Evolutionary conservation across 2,888 invertebrate genomes (phyloP).

Genomic region (Temnothorax unifasciatus): DNA sequence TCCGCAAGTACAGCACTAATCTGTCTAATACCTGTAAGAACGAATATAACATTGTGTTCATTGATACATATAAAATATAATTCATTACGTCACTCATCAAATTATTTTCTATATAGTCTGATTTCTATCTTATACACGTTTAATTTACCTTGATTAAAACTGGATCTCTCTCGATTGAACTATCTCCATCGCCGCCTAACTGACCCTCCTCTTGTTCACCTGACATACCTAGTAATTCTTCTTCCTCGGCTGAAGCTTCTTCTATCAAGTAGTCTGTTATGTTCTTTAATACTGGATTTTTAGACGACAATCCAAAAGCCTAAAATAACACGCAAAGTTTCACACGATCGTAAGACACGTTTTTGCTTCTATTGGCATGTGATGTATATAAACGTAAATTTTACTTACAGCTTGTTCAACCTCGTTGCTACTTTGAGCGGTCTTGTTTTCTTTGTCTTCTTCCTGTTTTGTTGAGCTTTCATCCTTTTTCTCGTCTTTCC

Average conservation of each 20-base stretch:
- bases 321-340: constrained; percentile 69
- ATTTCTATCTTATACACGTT: background rate
- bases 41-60: background rate
- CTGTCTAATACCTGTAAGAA: constrained; percentile 89
- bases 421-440: constrained; percentile 76
- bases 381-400: background rate
- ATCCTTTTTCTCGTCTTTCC: constrained; percentile 88
- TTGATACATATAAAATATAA: constrained; percentile 24
- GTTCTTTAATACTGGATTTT: constrained; percentile 97
- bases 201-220: constrained; percentile 87
- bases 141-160: constrained; percentile 89
- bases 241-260: constrained; percentile 99
- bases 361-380: background rate
- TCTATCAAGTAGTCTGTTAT: constrained; percentile 99
- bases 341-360: background rate
- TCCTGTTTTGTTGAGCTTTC: constrained; percentile 75
- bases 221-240: constrained; percentile 93
- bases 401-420: constrained; percentile 81
- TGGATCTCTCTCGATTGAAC: constrained; percentile 91
- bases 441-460: constrained; percentile 77
- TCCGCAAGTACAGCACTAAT: constrained; percentile 96
- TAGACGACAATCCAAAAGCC: constrained; percentile 91
- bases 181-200: constrained; percentile 85
- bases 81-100: background rate
- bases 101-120: background rate